Conservation (phyloP, 1,140 invertebrate genomes). For the Maconellicoccus hirsutus region DNA sequence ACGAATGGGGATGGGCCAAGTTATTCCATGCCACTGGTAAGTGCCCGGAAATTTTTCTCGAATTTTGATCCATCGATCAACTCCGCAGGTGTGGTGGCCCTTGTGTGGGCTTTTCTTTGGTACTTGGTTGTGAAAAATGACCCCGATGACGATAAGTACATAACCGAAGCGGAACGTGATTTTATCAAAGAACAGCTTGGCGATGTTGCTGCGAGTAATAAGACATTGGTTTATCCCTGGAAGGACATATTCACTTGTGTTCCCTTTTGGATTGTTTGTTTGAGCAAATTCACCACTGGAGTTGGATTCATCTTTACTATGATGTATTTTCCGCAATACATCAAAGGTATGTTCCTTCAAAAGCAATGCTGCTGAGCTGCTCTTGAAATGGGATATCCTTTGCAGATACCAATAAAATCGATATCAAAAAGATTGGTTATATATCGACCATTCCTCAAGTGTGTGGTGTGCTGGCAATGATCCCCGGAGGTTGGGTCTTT, state of each 20-base stretch:
- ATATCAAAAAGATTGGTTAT: neutral
- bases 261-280: neutral
- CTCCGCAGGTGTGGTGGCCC: constrained; percentile 41
- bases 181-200: constrained; percentile 49
- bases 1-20: neutral
- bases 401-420: neutral
- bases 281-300: neutral
- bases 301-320: neutral
- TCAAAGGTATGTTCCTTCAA: neutral
- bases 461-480: neutral
- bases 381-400: no score
- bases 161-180: constrained; percentile 58
- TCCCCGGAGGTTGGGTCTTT: neutral
- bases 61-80: no score
- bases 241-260: neutral
- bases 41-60: neutral
- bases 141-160: constrained; percentile 59
- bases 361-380: no score
- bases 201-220: neutral
- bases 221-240: neutral
- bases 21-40: neutral
- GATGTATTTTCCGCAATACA: neutral
- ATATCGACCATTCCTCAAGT: neutral
- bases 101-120: constrained; percentile 60
- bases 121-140: constrained; percentile 55